These are phyloP conservation scores for Pelochelys cantorii DNA, from an alignment of 2,797 vertebrate species.

Conservation along the genomic window DNA sequence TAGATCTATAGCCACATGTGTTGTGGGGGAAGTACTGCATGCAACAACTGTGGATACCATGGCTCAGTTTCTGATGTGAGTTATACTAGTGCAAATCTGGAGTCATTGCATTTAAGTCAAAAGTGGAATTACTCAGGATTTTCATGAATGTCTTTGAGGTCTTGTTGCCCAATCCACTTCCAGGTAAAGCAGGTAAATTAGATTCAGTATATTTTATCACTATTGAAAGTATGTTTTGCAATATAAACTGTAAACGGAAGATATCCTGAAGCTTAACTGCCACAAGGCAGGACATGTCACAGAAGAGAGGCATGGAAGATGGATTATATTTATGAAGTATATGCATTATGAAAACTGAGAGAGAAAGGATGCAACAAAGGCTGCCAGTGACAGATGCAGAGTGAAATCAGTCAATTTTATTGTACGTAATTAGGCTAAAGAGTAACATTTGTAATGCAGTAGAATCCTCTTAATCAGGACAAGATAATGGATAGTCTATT, in stretches of 20 bases:
- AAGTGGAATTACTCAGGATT: neutral
- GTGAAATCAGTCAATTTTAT: constrained; percentile 44
- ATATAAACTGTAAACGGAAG: neutral
- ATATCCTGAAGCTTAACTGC: neutral
- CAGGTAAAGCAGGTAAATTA: neutral
- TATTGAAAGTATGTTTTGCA: neutral
- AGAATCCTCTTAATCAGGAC: constrained; percentile 23
- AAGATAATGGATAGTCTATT: neutral
- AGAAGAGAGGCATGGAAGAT: neutral
- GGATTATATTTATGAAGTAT: constrained; percentile 11
- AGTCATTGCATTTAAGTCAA: neutral
- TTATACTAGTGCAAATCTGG: neutral
- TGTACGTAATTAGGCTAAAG: constrained; percentile 7
- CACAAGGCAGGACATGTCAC: neutral
- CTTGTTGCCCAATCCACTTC: neutral
- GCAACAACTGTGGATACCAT: neutral
- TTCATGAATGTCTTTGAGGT: neutral
- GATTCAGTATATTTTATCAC: constrained; percentile 1
- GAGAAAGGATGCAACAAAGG: neutral
- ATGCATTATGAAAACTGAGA: constrained; percentile 31
- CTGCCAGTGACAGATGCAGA: constrained; percentile 26
- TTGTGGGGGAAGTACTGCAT: constrained; percentile 6
- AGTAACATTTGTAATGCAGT: constrained; percentile 10
- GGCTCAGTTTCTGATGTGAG: neutral
- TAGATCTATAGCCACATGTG: neutral